These are phyloP conservation scores for Agrochola circellaris DNA, from an alignment of 2,888 invertebrate genomes.

Conservation along the genomic window DNA sequence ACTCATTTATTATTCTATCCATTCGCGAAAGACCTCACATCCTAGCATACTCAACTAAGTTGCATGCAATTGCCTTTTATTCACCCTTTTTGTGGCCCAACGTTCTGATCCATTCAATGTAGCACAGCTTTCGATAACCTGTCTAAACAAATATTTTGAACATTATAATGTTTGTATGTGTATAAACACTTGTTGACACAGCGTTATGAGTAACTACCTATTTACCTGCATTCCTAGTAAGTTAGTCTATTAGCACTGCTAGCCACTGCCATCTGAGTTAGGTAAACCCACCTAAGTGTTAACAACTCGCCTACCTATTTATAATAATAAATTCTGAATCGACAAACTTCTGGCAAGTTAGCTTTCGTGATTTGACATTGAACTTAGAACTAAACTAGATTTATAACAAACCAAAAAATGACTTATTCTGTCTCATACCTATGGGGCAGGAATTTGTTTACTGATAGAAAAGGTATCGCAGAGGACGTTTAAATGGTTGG, in stretches of 20 bases:
- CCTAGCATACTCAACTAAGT: not conserved
- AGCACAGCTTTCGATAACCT: not conserved
- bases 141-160: slow-evolving; percentile 16
- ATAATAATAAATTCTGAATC: not conserved
- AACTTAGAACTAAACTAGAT: not conserved
- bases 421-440: not conserved
- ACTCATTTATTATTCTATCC: not conserved
- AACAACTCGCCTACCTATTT: not conserved
- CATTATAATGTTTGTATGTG: not conserved
- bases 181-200: not conserved
- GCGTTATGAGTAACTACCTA: slow-evolving; percentile 6
- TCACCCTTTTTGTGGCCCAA: not conserved
- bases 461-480: not conserved
- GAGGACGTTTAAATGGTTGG: not conserved
- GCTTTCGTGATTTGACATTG: not conserved
- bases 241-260: slow-evolving; percentile 1
- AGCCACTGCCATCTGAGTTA: not conserved
- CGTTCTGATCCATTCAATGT: not conserved
- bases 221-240: slow-evolving; percentile 8
- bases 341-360: not conserved
- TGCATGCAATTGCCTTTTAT: not conserved
- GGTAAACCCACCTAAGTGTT: slow-evolving; percentile 11
- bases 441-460: not conserved
- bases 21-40: not conserved
- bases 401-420: not conserved